Evolutionary conservation across 2,113 vertebrate species (phyloP).

Genomic region (Cyanoramphus novaezelandiae): DNA sequence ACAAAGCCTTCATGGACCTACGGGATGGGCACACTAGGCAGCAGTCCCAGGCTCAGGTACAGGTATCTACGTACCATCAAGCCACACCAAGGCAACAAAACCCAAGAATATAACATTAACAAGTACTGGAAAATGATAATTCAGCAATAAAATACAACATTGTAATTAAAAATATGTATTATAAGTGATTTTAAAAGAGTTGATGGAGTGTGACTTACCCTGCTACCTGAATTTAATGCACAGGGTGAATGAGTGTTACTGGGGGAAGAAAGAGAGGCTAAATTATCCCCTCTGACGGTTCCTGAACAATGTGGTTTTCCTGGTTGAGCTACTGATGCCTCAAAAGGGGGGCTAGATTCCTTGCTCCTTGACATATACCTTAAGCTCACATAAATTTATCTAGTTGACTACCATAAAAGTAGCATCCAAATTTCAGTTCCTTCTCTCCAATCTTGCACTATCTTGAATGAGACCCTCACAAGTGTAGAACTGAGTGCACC

Average conservation of each 20-base stretch:
- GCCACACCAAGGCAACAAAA: background rate
- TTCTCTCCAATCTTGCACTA: background rate
- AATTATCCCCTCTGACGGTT: conserved; percentile 36
- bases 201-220: background rate
- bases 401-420: background rate
- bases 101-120: background rate
- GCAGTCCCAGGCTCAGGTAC: background rate
- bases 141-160: conserved; percentile 57
- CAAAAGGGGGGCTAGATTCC: background rate
- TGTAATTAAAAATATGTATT: conserved; percentile 58
- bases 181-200: conserved; percentile 51
- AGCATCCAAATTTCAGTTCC: background rate
- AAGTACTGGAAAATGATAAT: conserved; percentile 34
- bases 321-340: background rate
- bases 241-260: conserved; percentile 27
- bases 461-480: background rate
- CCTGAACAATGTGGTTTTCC: conserved; percentile 19
- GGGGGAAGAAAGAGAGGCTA: background rate
- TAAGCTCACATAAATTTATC: background rate
- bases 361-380: background rate
- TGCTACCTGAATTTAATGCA: conserved; percentile 55
- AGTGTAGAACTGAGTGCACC: background rate
- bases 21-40: background rate
- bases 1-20: background rate
- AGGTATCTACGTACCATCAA: background rate